A percentile compares a stretch with the other conserved stretches of the same genome.
Evolutionary conservation across 2,113 vertebrate genomes (phyloP).

Genomic region (Edolisoma coerulescens): DNA sequence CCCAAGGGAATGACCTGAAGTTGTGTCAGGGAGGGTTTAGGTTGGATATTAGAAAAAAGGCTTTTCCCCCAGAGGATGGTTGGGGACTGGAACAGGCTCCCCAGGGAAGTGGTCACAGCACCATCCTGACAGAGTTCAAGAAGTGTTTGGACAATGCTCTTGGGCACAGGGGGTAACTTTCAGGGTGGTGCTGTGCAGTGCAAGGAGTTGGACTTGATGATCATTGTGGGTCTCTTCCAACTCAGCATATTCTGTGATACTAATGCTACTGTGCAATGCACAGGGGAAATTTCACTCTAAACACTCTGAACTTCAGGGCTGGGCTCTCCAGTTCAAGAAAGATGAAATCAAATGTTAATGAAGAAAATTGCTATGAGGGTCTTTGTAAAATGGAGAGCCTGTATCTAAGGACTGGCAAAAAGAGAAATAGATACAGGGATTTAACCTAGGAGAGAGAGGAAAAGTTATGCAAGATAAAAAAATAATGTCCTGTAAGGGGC

Average conservation of each 20-base stretch:
- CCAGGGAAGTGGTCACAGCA: not conserved
- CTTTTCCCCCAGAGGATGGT: fast-evolving
- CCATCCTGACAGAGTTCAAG: not conserved
- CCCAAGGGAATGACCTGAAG: fast-evolving
- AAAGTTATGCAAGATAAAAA: not conserved
- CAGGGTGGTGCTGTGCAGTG: not conserved
- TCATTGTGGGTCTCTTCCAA: not conserved
- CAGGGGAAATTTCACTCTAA: not conserved
- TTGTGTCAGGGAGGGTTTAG: not conserved
- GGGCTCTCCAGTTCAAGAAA: not conserved
- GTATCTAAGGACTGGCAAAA: not conserved
- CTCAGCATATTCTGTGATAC: not conserved
- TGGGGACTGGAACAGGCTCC: not conserved
- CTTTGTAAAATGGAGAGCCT: not conserved
- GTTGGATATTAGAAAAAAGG: not conserved
- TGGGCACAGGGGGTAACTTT: fast-evolving
- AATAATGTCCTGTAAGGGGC: not conserved
- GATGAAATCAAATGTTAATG: not conserved
- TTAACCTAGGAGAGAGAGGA: not conserved
- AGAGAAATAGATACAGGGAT: not conserved
- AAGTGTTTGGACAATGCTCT: not conserved
- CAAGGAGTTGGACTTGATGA: not conserved
- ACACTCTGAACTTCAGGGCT: not conserved
- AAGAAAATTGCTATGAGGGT: not conserved
- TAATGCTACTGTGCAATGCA: not conserved